Conservation (phyloP, 2,113 vertebrate species). For the Murina feae region DNA sequence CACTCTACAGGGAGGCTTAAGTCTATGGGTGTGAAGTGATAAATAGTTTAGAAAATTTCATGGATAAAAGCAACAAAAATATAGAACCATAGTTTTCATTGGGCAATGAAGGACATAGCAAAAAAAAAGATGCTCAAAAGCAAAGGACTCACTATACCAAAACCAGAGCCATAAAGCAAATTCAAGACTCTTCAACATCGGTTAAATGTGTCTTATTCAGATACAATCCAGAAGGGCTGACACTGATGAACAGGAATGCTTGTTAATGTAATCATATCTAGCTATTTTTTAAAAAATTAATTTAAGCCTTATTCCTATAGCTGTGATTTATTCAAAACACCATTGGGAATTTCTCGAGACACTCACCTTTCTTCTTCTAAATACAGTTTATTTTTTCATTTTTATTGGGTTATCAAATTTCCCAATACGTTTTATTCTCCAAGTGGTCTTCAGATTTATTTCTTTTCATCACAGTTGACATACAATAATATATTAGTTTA, state of each 20-base stretch:
- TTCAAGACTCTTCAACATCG: background rate
- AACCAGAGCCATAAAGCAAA: background rate
- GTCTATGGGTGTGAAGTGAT: background rate
- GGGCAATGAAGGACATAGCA: background rate
- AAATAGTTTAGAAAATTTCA: background rate
- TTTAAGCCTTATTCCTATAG: background rate
- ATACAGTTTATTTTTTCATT: background rate
- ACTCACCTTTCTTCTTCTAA: background rate
- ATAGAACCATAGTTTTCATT: background rate
- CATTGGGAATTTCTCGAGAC: constrained; percentile 30
- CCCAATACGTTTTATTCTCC: background rate
- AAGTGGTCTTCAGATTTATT: background rate
- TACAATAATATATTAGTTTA: background rate
- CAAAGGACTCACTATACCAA: background rate
- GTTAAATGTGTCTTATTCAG: background rate
- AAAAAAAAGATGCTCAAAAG: background rate
- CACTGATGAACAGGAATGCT: background rate
- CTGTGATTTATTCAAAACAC: background rate
- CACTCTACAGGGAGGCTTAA: background rate
- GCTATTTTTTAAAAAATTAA: constrained; percentile 29
- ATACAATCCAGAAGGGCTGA: background rate
- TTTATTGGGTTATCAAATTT: background rate
- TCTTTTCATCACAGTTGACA: background rate
- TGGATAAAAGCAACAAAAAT: background rate
- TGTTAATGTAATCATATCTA: constrained; percentile 27